phyloP scores from a whole-genome alignment of 2,113 vertebrate species.

The Bos javanicus region DNA sequence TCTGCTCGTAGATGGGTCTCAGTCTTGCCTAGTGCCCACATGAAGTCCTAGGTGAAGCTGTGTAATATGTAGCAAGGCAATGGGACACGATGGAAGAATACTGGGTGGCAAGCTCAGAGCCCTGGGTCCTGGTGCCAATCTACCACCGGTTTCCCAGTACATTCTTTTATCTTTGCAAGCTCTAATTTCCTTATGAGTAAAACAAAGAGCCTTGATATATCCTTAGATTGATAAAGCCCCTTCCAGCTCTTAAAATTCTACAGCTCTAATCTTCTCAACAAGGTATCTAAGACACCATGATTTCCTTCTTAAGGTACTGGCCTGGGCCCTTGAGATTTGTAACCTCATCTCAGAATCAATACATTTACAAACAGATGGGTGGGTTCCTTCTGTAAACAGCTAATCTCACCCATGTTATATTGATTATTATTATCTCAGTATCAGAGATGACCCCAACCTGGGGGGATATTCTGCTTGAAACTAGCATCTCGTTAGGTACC shows the following conservation, averaged over 20 bases:
- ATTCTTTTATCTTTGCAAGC: neutral
- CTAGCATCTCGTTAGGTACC: neutral
- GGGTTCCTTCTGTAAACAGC: neutral
- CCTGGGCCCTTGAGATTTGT: neutral
- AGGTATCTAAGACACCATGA: neutral
- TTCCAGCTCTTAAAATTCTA: neutral
- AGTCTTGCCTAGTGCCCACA: neutral
- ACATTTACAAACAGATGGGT: neutral
- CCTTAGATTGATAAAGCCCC: neutral
- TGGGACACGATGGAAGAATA: neutral
- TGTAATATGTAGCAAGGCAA: neutral
- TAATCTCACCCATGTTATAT: neutral
- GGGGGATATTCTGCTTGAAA: neutral
- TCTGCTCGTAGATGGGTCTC: neutral
- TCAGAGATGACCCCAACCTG: neutral
- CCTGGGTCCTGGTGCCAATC: neutral
- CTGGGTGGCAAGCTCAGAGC: neutral
- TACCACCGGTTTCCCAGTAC: neutral
- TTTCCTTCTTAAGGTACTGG: neutral
- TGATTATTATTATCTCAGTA: neutral
- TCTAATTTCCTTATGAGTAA: neutral
- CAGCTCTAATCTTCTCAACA: neutral
- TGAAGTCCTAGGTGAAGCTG: neutral
- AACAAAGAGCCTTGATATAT: neutral
- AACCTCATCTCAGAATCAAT: neutral